phyloP scores from a whole-genome alignment of 1,140 invertebrate genomes.

The Diorhabda sublineata region DNA sequence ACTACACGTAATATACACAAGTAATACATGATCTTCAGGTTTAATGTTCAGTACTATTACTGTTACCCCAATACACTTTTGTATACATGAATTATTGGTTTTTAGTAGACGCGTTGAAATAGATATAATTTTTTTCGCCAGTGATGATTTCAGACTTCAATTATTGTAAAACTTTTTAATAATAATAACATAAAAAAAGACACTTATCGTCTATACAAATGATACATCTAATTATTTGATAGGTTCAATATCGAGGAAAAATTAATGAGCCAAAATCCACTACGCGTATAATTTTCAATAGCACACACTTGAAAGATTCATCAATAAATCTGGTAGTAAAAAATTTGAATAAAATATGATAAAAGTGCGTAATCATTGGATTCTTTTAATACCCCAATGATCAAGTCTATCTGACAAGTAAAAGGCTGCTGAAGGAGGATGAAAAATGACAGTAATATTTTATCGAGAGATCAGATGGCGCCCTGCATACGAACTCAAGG shows the following conservation, averaged over 20 bases:
- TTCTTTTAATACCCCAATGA: slow-evolving; percentile 41
- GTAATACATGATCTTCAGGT: no score
- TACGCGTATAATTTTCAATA: slow-evolving; percentile 1
- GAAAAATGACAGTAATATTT: slow-evolving; percentile 43
- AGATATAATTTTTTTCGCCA: no score
- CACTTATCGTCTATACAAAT: neutral
- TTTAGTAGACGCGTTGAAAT: no score
- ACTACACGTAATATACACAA: no score
- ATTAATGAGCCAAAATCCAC: slow-evolving; percentile 9
- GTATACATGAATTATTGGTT: no score
- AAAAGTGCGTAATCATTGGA: slow-evolving; percentile 36
- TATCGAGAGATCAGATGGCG: slow-evolving; percentile 37
- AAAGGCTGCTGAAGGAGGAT: slow-evolving; percentile 43
- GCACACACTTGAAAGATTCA: slow-evolving; percentile 12
- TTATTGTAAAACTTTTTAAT: no score
- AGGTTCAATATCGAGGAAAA: neutral
- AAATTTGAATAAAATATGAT: slow-evolving; percentile 20
- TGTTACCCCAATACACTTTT: no score
- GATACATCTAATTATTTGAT: neutral
- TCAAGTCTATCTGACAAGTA: slow-evolving; percentile 44
- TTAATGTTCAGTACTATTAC: no score
- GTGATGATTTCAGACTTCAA: no score
- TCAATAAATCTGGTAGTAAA: slow-evolving; percentile 9
- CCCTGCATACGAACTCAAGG: slow-evolving; percentile 44
- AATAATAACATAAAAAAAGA: no score